These are phyloP conservation scores for Gerris buenoi DNA, from an alignment of 1,140 invertebrate species.

Conservation along the genomic window DNA sequence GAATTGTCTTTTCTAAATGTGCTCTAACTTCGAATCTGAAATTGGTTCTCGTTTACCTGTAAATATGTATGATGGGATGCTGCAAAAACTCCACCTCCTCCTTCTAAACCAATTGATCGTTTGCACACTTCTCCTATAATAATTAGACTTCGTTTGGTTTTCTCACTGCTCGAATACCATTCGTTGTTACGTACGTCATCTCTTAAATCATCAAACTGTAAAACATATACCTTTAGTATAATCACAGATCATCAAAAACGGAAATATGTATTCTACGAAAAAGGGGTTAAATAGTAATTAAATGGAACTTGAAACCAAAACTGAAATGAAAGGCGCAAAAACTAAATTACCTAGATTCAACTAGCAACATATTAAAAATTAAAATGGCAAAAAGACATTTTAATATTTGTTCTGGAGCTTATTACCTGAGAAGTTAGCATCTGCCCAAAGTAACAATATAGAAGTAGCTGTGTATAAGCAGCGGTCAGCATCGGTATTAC, in stretches of 20 bases:
- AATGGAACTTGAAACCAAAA: too few species aligned
- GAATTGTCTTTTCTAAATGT: too few species aligned
- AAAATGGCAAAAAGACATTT: too few species aligned
- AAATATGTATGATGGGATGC: neutral
- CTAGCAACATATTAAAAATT: too few species aligned
- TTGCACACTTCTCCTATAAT: neutral
- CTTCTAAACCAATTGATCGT: neutral
- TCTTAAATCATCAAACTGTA: neutral
- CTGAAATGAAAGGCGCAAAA: too few species aligned
- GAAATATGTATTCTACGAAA: too few species aligned
- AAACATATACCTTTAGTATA: too few species aligned
- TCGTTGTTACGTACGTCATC: neutral
- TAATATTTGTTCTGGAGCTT: too few species aligned
- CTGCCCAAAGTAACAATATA: slow-evolving; percentile 15
- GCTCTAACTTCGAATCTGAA: too few species aligned
- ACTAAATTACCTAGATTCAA: too few species aligned
- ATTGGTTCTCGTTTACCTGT: neutral
- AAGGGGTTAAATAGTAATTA: too few species aligned
- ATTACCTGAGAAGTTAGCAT: slow-evolving; percentile 8
- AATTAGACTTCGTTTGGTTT: neutral
- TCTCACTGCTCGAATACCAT: neutral
- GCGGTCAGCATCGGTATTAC: slow-evolving; percentile 3
- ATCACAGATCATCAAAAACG: too few species aligned
- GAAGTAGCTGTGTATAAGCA: slow-evolving; percentile 7
- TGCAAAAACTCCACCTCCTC: neutral